phyloP scores from a whole-genome alignment of 2,113 vertebrate genomes.

The Xiphophorus couchianus region DNA sequence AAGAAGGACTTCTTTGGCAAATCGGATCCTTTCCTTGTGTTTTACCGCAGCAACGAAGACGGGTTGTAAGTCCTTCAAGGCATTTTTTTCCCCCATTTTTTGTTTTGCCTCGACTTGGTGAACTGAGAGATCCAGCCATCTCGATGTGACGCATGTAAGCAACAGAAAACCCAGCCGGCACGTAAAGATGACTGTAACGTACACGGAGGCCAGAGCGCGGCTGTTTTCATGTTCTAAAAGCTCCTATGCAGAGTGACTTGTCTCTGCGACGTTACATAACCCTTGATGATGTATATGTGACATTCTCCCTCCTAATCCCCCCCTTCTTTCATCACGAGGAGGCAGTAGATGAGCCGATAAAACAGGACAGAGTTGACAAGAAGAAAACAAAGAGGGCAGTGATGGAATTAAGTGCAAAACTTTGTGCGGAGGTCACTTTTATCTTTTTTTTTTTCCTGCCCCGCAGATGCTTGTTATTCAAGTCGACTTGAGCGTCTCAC shows the following conservation, averaged over 20 bases:
- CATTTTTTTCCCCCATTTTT: background rate
- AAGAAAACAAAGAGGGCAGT: slow-evolving; percentile 18
- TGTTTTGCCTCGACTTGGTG: background rate
- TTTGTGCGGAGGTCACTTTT: slow-evolving; percentile 22
- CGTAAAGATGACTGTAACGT: slow-evolving; percentile 15
- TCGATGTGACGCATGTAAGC: background rate
- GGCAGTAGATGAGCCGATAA: slow-evolving; percentile 37
- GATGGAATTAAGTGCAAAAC: slow-evolving; percentile 45
- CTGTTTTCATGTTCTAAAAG: slow-evolving; percentile 59
- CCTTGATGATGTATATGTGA: slow-evolving; percentile 7
- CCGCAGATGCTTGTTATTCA: slow-evolving; percentile 62
- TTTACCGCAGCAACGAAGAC: slow-evolving; percentile 91
- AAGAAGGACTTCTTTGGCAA: slow-evolving; percentile 96
- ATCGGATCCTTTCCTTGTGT: slow-evolving; percentile 91
- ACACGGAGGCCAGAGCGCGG: background rate
- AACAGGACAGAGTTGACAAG: slow-evolving; percentile 39
- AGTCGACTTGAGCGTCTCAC: slow-evolving; percentile 48
- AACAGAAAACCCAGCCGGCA: background rate
- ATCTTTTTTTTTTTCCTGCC: slow-evolving; percentile 29
- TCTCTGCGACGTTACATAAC: slow-evolving; percentile 53
- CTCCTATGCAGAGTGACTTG: slow-evolving; percentile 26
- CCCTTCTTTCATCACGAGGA: slow-evolving; percentile 11
- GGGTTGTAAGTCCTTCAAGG: slow-evolving; percentile 83
- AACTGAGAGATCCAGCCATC: slow-evolving; percentile 9
- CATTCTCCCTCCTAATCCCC: slow-evolving; percentile 1